A percentile compares a stretch with the other conserved stretches of the same genome.
phyloP scores from a whole-genome alignment of 1,140 invertebrate genomes.

The Drosophila sulfurigaster region DNA sequence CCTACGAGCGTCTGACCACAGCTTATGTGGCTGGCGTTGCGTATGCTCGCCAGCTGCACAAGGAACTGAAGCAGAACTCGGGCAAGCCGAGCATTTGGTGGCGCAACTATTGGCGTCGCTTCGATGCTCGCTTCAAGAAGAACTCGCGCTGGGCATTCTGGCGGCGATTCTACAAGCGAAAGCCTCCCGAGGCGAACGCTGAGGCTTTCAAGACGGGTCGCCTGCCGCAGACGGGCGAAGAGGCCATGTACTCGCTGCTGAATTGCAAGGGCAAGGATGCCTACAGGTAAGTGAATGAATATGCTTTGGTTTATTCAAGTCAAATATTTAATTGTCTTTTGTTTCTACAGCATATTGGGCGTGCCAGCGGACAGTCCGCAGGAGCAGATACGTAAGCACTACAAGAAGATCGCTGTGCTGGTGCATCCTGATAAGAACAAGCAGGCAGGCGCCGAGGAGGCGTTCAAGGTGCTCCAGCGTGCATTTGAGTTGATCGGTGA shows the following conservation, averaged over 20 bases:
- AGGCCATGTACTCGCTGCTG: slow-evolving; percentile 96
- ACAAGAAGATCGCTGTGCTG: slow-evolving; percentile 95
- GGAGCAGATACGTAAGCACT: slow-evolving; percentile 97
- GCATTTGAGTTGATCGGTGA: slow-evolving; percentile 97
- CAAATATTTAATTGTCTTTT: not conserved
- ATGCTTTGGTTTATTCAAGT: not conserved
- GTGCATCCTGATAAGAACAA: slow-evolving; percentile 98
- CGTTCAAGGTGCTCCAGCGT: slow-evolving; percentile 97
- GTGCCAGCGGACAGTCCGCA: slow-evolving; percentile 94
- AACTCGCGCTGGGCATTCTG: slow-evolving; percentile 81
- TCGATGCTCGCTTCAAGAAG: slow-evolving; percentile 78
- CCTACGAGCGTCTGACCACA: slow-evolving; percentile 86
- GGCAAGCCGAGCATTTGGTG: slow-evolving; percentile 81
- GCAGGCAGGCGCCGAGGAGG: slow-evolving; percentile 97
- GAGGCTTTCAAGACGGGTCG: slow-evolving; percentile 84
- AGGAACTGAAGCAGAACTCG: slow-evolving; percentile 81
- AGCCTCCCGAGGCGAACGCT: slow-evolving; percentile 59
- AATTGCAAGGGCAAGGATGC: slow-evolving; percentile 98
- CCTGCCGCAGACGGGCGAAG: slow-evolving; percentile 95
- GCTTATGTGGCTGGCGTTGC: slow-evolving; percentile 62
- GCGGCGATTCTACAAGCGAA: slow-evolving; percentile 79
- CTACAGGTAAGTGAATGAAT: slow-evolving; percentile 88
- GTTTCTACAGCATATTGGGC: slow-evolving; percentile 90
- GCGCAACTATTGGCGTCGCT: slow-evolving; percentile 73
- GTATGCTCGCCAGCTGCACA: slow-evolving; percentile 70